A percentile compares a stretch with the other conserved stretches of the same genome.
phyloP scores from a whole-genome alignment of 2,113 vertebrate genomes.

The Eptesicus fuscus region DNA sequence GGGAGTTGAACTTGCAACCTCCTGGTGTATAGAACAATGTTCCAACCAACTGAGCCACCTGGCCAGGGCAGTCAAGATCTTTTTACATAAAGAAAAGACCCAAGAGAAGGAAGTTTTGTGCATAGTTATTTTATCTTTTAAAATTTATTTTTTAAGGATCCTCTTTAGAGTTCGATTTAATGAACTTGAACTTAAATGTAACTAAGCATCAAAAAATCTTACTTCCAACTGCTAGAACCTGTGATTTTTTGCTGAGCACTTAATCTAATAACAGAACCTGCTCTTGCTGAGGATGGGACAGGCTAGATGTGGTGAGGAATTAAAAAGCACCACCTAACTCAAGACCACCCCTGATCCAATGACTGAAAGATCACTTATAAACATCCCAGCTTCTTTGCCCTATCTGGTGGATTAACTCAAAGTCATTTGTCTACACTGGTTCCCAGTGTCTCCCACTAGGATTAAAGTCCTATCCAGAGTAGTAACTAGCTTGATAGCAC shows the following conservation, averaged over 20 bases:
- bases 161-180: slow-evolving; percentile 16
- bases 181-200: slow-evolving; percentile 29
- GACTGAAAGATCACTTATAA: background rate
- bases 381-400: background rate
- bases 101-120: slow-evolving; percentile 19
- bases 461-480: background rate
- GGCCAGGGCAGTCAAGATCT: background rate
- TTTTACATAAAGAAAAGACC: slow-evolving; percentile 10
- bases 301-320: background rate
- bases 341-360: background rate
- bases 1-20: background rate
- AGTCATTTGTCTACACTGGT: background rate
- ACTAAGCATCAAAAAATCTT: background rate
- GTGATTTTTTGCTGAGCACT: background rate
- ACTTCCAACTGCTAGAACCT: background rate
- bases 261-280: background rate
- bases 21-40: background rate
- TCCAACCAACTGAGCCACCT: background rate
- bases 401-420: background rate
- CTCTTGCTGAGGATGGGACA: background rate
- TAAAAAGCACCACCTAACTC: background rate
- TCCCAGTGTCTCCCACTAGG: background rate
- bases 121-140: background rate
- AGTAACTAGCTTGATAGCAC: background rate
- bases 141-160: background rate